phyloP scores from a whole-genome alignment of 1,140 invertebrate species.

The Aphelinus atriplicis region DNA sequence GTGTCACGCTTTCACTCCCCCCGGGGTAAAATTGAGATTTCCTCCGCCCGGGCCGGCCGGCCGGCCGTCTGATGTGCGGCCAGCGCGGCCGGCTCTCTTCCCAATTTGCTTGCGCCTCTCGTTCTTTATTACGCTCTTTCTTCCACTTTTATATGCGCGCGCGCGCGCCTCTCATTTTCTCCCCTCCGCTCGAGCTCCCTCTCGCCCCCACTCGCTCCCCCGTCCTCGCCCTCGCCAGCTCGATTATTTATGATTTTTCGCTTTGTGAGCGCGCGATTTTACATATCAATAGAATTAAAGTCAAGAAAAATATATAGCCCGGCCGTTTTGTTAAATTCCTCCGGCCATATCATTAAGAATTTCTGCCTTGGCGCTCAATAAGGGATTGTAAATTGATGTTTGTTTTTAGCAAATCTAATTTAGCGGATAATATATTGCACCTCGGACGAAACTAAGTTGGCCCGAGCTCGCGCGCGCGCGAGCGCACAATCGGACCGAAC shows the following conservation, averaged over 20 bases:
- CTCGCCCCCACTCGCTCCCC: too few relatives aligned
- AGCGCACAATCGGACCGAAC: too few relatives aligned
- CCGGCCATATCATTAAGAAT: constrained; percentile 3
- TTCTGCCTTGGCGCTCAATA: neutral
- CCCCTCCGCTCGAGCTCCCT: too few relatives aligned
- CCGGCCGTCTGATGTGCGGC: too few relatives aligned
- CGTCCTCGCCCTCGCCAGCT: neutral
- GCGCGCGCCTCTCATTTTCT: too few relatives aligned
- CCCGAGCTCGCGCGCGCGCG: neutral
- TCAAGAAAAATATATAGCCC: neutral
- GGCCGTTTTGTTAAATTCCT: constrained; percentile 18
- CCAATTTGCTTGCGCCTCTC: neutral
- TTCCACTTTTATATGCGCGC: neutral
- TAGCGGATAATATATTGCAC: neutral
- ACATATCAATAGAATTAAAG: neutral
- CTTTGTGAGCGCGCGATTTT: neutral
- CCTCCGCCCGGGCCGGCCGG: neutral
- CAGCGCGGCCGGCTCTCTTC: too few relatives aligned
- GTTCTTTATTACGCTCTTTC: too few relatives aligned
- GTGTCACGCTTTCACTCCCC: neutral
- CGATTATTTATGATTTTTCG: constrained; percentile 11
- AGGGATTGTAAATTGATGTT: constrained; percentile 1
- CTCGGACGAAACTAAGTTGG: neutral
- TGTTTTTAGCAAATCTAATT: constrained; percentile 9
- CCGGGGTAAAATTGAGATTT: constrained; percentile 9